phyloP scores from a whole-genome alignment of 2,888 invertebrate species.

The Cerastoderma edule region DNA sequence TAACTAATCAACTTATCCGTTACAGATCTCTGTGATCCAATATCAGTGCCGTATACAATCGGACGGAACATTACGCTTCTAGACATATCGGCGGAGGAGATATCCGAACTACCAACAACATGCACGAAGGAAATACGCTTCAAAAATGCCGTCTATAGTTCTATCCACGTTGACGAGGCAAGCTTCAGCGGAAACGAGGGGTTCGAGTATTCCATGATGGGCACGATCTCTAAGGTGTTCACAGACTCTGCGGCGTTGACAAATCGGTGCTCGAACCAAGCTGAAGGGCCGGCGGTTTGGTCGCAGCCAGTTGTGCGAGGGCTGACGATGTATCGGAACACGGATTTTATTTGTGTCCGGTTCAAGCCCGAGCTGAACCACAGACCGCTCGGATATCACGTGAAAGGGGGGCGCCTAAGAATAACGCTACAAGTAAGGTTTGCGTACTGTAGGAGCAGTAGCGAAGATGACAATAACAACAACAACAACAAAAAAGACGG shows the following conservation, averaged over 20 bases:
- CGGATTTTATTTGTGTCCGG: constrained; percentile 16
- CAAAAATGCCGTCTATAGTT: constrained; percentile 13
- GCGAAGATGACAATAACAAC: no score
- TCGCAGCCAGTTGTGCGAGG: neutral
- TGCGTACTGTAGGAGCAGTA: constrained; percentile 24
- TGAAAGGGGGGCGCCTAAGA: constrained; percentile 23
- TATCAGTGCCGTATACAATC: constrained; percentile 1
- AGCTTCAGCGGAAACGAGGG: constrained; percentile 28
- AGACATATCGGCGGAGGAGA: constrained; percentile 31
- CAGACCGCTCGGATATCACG: constrained; percentile 24
- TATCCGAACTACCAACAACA: neutral
- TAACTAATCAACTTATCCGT: no score
- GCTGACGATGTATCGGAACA: neutral
- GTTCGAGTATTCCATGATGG: neutral
- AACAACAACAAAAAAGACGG: neutral
- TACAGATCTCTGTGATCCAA: constrained; percentile 26
- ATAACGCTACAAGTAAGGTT: constrained; percentile 12
- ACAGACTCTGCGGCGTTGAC: neutral
- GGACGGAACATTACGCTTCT: constrained; percentile 15
- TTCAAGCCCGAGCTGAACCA: constrained; percentile 23
- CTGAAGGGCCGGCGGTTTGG: neutral
- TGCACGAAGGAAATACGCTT: constrained; percentile 28
- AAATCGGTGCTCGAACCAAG: neutral
- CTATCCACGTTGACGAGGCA: constrained; percentile 13
- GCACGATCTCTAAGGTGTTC: neutral